These are phyloP conservation scores for Ceyx erithaca DNA, from an alignment of 2,797 vertebrate genomes.

Conservation along the genomic window DNA sequence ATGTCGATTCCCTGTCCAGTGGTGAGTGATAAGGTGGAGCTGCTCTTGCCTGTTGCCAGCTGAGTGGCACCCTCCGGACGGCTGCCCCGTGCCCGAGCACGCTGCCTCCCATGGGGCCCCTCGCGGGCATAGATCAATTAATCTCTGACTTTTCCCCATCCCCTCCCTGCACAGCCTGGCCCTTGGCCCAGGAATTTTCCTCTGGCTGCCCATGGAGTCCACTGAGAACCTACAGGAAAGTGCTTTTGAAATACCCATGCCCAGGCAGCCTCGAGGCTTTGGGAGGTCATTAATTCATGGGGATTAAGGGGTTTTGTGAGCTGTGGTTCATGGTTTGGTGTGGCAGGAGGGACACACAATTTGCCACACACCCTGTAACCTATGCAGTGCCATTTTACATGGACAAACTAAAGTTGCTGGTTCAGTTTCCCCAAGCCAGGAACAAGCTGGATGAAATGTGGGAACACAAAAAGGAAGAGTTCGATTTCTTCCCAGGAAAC, in stretches of 20 bases:
- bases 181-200: slow-evolving; percentile 26
- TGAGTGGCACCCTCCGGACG: rapidly evolving
- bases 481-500: rapidly evolving
- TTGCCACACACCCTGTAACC: rapidly evolving
- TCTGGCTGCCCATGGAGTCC: background rate
- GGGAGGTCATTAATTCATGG: background rate
- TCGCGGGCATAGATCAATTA: rapidly evolving
- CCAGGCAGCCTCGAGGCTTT: background rate
- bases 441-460: rapidly evolving
- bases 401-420: background rate
- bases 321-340: rapidly evolving
- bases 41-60: rapidly evolving
- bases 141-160: background rate
- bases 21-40: rapidly evolving
- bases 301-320: background rate
- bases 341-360: rapidly evolving
- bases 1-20: rapidly evolving
- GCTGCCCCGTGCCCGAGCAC: rapidly evolving
- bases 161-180: background rate
- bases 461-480: rapidly evolving
- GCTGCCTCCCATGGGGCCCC: background rate
- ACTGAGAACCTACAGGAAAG: background rate
- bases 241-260: background rate
- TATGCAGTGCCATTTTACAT: rapidly evolving
- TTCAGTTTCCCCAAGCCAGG: background rate